phyloP scores from a whole-genome alignment of 2,113 vertebrate genomes.

The Bombycilla garrulus region DNA sequence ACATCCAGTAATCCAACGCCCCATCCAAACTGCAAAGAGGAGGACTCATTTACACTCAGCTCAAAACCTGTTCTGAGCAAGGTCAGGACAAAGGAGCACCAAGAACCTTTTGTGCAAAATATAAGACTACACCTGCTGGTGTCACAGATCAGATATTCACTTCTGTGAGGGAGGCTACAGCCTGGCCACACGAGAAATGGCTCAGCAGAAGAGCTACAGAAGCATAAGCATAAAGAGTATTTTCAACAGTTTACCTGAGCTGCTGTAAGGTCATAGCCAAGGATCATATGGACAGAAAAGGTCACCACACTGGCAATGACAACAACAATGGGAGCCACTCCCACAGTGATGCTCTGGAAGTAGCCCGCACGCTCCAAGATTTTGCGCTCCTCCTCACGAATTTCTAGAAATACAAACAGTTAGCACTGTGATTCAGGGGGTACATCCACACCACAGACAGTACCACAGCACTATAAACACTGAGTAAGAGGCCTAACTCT shows the following conservation, averaged over 20 bases:
- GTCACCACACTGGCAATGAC: constrained; percentile 93
- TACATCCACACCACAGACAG: background rate
- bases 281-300: constrained; percentile 89
- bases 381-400: constrained; percentile 83
- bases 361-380: constrained; percentile 87
- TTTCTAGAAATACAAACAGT: constrained; percentile 71
- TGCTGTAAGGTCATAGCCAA: constrained; percentile 89
- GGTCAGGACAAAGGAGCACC: background rate
- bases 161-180: background rate
- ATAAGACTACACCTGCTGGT: background rate
- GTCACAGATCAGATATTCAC: background rate
- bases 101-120: background rate
- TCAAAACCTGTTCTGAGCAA: background rate
- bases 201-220: background rate
- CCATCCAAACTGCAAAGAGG: background rate
- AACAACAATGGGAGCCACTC: constrained; percentile 89
- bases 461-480: background rate
- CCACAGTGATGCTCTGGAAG: constrained; percentile 93
- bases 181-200: background rate
- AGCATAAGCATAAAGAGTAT: background rate
- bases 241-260: constrained; percentile 78
- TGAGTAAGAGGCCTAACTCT: background rate
- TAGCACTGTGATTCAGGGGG: background rate
- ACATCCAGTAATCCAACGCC: background rate
- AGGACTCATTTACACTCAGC: background rate